Base-by-base conservation (phyloP, 2,888 invertebrate species). In the Encarsia formosa region DNA sequence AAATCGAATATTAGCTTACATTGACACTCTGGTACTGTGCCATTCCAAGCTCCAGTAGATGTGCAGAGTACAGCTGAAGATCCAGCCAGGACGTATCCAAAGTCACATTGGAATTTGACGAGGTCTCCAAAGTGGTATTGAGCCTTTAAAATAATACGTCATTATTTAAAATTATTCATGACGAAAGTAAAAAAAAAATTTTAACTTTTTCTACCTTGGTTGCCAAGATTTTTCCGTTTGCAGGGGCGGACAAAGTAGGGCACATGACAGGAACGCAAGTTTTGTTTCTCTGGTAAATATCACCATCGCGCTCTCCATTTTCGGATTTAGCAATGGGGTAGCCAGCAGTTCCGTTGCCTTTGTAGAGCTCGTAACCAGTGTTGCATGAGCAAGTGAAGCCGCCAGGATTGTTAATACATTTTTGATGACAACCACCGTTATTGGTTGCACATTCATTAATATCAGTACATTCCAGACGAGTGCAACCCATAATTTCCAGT, bases 261-360 rank as follows among this genome's bases (percentile, higher is more conserved):
- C 94, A 95, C 90, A 92, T 91, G 3, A 93, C 81, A 0, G 92
- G 91, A 11, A 96, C 95, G 73, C 96, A 97, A 24, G 95, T 91
- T 77, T 97, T 96, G 71, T 96, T 95, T 62, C 87, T 82, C 70
- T 91, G 88, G 70, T 87, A 90, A 2, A 86, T 81, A 68, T 97
- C 96, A 0, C 92, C 93, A 65, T 94, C 91, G 53, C 90, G 81
- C 57, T 86, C 81, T 5, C 98, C 97, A 47, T 84, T 86, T 77
- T 98, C 97, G 0, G 85, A 85, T 49, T 78, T 76, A 63, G 89
- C 90, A 46, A 97, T 82, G 42, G 77, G 67, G 67, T 86, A 93
- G 13, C 93, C 94, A 55, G 94, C 91, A 0, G 95, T 96, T 6
- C 95, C 95, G 67, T 96, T 92, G 13, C 80, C 75, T 4, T 83